A percentile compares a stretch with the other conserved stretches of the same genome.
phyloP scores from a whole-genome alignment of 2,888 invertebrate genomes.

The Anorthoa munda region DNA sequence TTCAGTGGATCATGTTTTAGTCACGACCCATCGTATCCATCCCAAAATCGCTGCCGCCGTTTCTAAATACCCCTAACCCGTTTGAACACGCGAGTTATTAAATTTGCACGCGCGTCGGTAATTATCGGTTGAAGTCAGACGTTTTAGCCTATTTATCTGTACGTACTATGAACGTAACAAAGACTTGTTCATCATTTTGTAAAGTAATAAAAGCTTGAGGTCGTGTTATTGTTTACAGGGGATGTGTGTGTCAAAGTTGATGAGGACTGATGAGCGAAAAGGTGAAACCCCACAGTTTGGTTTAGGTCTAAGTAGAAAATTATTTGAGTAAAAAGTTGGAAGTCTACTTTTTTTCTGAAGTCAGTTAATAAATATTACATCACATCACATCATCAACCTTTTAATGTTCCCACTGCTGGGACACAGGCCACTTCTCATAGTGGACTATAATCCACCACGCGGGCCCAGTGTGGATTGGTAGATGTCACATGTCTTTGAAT shows the following conservation, averaged over 20 bases:
- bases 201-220: conserved; percentile 60
- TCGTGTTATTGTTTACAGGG: conserved; percentile 59
- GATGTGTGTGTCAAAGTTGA: conserved; percentile 46
- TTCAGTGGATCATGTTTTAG: not conserved
- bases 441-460: too few species aligned
- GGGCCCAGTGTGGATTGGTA: too few species aligned
- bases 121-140: conserved; percentile 82
- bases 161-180: conserved; percentile 49
- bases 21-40: conserved; percentile 26
- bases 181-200: conserved; percentile 55
- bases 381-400: too few species aligned
- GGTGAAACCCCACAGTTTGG: not conserved
- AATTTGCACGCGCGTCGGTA: conserved; percentile 88
- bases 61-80: conserved; percentile 71
- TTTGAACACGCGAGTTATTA: conserved; percentile 83
- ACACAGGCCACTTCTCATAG: too few species aligned
- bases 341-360: too few species aligned
- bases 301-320: not conserved
- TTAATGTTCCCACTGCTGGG: too few species aligned
- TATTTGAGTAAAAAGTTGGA: too few species aligned
- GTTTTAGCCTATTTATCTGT: conserved; percentile 77
- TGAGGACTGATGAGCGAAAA: conserved; percentile 40
- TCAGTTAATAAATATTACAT: not conserved
- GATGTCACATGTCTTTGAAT: too few species aligned
- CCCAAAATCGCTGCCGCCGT: conserved; percentile 26